Evolutionary conservation across 1,140 invertebrate genomes (phyloP).

Genomic region (Monochamus saltuarius): DNA sequence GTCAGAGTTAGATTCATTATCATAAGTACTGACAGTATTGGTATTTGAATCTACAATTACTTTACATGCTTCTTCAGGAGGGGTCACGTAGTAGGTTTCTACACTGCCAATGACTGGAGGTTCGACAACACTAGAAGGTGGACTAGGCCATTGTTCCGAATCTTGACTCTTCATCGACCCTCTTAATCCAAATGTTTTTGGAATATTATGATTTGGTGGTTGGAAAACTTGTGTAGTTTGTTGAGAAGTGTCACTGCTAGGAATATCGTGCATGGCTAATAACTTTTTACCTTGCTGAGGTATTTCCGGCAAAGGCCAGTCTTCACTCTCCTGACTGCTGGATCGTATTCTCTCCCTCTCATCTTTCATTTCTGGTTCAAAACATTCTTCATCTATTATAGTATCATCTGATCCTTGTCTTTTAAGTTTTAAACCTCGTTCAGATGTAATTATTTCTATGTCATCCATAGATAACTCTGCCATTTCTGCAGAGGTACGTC

Average conservation of each 20-base stretch:
- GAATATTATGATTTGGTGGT: constrained; percentile 45
- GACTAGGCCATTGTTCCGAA: constrained; percentile 76
- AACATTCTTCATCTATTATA: constrained; percentile 50
- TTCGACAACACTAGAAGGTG: constrained; percentile 67
- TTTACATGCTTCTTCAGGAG: constrained; percentile 65
- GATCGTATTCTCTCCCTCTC: constrained; percentile 45
- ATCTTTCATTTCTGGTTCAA: constrained; percentile 35
- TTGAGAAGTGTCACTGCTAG: constrained; percentile 49
- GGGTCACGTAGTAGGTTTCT: constrained; percentile 81
- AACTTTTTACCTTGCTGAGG: constrained; percentile 50
- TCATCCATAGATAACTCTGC: constrained; percentile 77
- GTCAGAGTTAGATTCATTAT: constrained; percentile 53
- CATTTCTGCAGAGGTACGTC: constrained; percentile 77
- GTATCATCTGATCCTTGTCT: constrained; percentile 52
- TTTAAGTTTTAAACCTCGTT: constrained; percentile 45
- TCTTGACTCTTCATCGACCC: constrained; percentile 56
- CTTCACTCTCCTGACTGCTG: constrained; percentile 67
- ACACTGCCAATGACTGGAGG: constrained; percentile 72
- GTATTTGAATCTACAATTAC: constrained; percentile 59
- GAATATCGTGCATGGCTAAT: constrained; percentile 47
- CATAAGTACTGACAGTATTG: constrained; percentile 44
- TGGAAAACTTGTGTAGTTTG: constrained; percentile 51
- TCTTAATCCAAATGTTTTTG: constrained; percentile 48
- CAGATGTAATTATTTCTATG: constrained; percentile 53
- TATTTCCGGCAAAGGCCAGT: constrained; percentile 69